Evolutionary conservation across 2,797 vertebrate species (phyloP).

Genomic region (Pampus argenteus): DNA sequence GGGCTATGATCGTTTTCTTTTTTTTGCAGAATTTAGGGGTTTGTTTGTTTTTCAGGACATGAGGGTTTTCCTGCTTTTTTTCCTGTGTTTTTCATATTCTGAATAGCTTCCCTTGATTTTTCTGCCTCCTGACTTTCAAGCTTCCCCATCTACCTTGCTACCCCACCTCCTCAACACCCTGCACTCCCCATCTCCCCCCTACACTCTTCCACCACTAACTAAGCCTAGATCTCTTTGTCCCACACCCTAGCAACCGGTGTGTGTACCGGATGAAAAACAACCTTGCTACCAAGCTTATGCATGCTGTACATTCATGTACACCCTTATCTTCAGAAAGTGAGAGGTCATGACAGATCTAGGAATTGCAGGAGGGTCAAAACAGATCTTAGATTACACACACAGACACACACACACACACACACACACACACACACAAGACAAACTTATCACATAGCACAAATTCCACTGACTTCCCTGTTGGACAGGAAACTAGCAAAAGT

Average conservation of each 20-base stretch:
- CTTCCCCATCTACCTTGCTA: slow-evolving; percentile 20
- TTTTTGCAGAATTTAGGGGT: slow-evolving; percentile 21
- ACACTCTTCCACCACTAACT: slow-evolving; percentile 48
- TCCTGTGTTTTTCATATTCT: slow-evolving; percentile 40
- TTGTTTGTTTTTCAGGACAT: slow-evolving; percentile 58
- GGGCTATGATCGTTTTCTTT: slow-evolving; percentile 5
- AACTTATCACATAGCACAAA: slow-evolving; percentile 46
- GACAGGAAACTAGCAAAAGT: slow-evolving; percentile 45
- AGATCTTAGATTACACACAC: slow-evolving; percentile 66
- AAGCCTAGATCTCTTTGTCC: slow-evolving; percentile 71
- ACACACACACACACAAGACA: slow-evolving; percentile 42
- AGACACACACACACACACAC: slow-evolving; percentile 29
- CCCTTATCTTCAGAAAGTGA: slow-evolving; percentile 54
- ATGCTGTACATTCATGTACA: slow-evolving; percentile 64
- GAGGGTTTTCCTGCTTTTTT: slow-evolving; percentile 48
- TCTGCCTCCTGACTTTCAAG: slow-evolving; percentile 11
- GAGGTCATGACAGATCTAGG: slow-evolving; percentile 62
- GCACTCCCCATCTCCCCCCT: slow-evolving; percentile 16
- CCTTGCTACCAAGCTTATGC: slow-evolving; percentile 54
- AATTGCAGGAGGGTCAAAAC: slow-evolving; percentile 63
- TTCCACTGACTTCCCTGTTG: slow-evolving; percentile 41
- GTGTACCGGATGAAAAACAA: slow-evolving; percentile 76
- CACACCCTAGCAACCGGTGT: slow-evolving; percentile 73
- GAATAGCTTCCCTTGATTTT: slow-evolving; percentile 43
- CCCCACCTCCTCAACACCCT: slow-evolving; percentile 23